Evolutionary conservation across 2,888 invertebrate genomes (phyloP).

Genomic region (Meliscaeva auricollis): DNA sequence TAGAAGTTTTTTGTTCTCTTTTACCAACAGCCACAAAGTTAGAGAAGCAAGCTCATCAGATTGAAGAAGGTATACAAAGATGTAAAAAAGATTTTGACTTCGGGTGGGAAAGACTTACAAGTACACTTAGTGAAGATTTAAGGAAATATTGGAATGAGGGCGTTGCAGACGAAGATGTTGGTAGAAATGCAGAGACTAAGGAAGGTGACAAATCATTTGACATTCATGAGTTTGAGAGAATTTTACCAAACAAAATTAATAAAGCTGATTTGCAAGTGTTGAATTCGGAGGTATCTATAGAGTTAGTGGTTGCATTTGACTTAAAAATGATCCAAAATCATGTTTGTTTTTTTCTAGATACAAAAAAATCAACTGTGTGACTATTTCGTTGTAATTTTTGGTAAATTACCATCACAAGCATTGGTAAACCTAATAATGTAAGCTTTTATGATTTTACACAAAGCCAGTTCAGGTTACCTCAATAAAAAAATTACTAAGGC

Average conservation of each 20-base stretch:
- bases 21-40: constrained; percentile 3
- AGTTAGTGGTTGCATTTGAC: not conserved
- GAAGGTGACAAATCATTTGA: not conserved
- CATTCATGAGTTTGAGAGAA: not conserved
- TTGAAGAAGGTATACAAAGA: constrained; percentile 25
- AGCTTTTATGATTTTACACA: not conserved
- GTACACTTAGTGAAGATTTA: constrained; percentile 30
- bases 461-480: no score
- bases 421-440: not conserved
- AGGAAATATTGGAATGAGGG: constrained; percentile 23
- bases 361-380: not conserved
- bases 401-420: not conserved
- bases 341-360: not conserved
- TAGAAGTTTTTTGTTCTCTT: constrained; percentile 23
- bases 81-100: constrained; percentile 31
- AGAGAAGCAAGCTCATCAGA: constrained; percentile 19
- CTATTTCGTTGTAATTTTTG: constrained; percentile 38
- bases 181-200: not conserved
- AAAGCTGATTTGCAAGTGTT: constrained; percentile 12
- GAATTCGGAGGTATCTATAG: not conserved
- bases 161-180: no score
- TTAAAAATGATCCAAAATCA: not conserved
- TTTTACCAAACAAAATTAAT: constrained; percentile 36
- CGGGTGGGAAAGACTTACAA: constrained; percentile 11
- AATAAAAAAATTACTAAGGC: no score